Conservation (phyloP, 2,113 vertebrate genomes). For the Pogona vitticeps region DNA sequence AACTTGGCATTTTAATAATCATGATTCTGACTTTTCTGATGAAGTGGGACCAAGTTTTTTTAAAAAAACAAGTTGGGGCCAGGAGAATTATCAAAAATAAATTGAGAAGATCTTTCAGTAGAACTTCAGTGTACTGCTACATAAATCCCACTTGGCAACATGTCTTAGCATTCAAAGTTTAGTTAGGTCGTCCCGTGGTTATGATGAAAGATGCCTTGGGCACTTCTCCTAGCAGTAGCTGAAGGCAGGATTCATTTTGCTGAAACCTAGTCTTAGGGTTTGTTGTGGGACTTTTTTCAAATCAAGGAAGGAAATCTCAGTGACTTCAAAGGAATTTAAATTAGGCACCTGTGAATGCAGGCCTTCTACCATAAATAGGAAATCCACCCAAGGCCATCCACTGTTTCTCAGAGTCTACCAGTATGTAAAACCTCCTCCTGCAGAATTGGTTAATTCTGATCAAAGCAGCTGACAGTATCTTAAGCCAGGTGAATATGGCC, state of each 20-base stretch:
- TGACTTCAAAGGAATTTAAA: conserved; percentile 19
- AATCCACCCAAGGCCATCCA: background rate
- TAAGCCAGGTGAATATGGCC: background rate
- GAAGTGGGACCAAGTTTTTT: background rate
- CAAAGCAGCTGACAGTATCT: background rate
- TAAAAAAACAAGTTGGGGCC: background rate
- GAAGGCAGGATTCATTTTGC: background rate
- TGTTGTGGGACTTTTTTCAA: conserved; percentile 25
- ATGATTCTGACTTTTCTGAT: background rate
- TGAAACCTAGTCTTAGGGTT: conserved; percentile 12
- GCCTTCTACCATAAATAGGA: background rate
- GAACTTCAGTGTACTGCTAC: background rate
- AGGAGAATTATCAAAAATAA: background rate
- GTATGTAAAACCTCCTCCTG: background rate
- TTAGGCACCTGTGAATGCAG: conserved; percentile 12
- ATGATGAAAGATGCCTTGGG: conserved; percentile 13
- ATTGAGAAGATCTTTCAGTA: background rate
- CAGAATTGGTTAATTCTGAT: background rate
- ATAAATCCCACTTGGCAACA: background rate
- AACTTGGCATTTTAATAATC: background rate
- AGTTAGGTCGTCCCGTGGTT: background rate
- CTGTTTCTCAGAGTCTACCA: background rate
- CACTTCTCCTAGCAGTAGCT: background rate
- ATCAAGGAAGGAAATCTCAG: conserved; percentile 25
- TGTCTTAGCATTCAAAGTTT: conserved; percentile 1